Percentiles rank a stretch among this genome's conserved stretches.
These are phyloP conservation scores for Crocidura indochinensis DNA, from an alignment of 2,797 vertebrate species.

Conservation along the genomic window DNA sequence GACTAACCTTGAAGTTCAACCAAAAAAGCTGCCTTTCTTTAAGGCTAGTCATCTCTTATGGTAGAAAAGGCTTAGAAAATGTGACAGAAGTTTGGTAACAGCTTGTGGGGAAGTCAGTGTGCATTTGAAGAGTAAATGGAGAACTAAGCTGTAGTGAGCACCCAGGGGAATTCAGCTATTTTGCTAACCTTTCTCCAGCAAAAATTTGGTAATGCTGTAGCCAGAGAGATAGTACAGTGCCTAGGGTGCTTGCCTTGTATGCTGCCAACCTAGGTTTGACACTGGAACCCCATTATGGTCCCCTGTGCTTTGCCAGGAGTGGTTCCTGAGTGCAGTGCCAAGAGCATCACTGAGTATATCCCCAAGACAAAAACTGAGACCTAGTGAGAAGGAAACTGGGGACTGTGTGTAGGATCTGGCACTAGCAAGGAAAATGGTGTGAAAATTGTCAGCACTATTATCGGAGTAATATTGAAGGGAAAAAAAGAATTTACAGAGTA, in stretches of 20 bases:
- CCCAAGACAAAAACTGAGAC: no score
- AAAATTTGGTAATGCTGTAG: not conserved
- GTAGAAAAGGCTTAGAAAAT: not conserved
- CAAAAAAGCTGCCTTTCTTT: not conserved
- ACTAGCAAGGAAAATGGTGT: not conserved
- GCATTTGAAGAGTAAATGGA: slow-evolving; percentile 13
- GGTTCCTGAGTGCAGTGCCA: no score
- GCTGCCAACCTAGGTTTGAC: no score
- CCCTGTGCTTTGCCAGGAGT: no score
- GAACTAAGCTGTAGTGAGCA: not conserved
- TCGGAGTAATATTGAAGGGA: not conserved
- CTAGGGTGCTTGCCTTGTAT: no score
- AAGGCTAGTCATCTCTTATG: slow-evolving; percentile 9
- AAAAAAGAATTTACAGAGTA: not conserved
- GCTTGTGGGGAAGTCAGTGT: slow-evolving; percentile 45
- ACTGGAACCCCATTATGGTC: no score
- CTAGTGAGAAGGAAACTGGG: not conserved
- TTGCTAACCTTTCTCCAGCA: slow-evolving; percentile 4
- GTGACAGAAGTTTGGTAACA: slow-evolving; percentile 36
- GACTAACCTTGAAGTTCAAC: not conserved
- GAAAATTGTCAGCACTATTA: not conserved
- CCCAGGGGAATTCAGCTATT: not conserved
- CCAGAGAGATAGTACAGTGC: no score
- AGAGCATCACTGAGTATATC: no score
- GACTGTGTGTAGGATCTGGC: not conserved